These are phyloP conservation scores for Oreochromis niloticus DNA, from an alignment of 2,113 vertebrate genomes.

Conservation along the genomic window DNA sequence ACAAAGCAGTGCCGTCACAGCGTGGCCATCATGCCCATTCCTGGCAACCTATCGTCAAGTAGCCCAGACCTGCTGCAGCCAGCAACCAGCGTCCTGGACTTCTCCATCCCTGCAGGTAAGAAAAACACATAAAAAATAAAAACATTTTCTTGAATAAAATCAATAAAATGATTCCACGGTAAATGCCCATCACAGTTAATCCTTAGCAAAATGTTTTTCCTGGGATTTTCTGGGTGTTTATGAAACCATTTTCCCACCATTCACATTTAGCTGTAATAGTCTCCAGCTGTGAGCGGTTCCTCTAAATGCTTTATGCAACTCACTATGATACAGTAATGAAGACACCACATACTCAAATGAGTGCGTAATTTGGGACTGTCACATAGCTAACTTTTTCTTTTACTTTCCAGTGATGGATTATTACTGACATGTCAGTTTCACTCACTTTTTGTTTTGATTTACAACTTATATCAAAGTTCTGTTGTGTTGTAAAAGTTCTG, in stretches of 20 bases:
- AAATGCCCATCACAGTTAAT: background rate
- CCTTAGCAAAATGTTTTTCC: background rate
- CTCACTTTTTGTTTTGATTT: background rate
- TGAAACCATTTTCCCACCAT: background rate
- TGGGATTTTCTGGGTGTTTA: background rate
- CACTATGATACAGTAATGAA: background rate
- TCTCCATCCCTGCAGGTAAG: slow-evolving; percentile 89
- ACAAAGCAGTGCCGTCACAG: slow-evolving; percentile 93
- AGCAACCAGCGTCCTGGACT: slow-evolving; percentile 85
- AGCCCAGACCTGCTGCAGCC: slow-evolving; percentile 94
- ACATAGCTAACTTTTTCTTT: background rate
- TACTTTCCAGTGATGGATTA: background rate
- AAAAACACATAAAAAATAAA: background rate
- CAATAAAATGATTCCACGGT: no score
- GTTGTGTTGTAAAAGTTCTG: background rate
- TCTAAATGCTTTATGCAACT: background rate
- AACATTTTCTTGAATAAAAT: no score
- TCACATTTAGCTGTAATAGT: background rate
- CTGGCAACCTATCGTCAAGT: slow-evolving; percentile 88
- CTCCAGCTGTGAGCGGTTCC: background rate
- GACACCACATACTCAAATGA: background rate
- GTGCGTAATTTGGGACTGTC: background rate
- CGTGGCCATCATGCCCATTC: slow-evolving; percentile 93
- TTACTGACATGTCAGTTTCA: background rate
- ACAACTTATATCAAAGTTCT: background rate